Conservation (phyloP, 2,888 invertebrate genomes). For the Exephanes ischioxanthus region DNA sequence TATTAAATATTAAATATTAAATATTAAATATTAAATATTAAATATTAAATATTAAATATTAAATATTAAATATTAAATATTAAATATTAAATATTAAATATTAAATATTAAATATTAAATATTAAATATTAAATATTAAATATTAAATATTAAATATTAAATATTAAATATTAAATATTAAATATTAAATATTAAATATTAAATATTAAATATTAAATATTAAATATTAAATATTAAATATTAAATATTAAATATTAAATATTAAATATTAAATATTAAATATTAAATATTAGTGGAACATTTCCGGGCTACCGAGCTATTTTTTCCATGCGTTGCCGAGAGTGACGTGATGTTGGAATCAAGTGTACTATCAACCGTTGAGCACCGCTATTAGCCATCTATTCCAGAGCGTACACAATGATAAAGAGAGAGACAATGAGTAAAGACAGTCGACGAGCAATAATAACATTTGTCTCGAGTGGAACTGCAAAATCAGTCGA, state of each 20-base stretch:
- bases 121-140: not conserved
- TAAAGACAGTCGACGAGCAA: conserved; percentile 51
- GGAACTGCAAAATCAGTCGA: conserved; percentile 56
- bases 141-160: not conserved
- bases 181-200: not conserved
- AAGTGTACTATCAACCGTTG: conserved; percentile 44
- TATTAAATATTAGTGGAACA: not conserved
- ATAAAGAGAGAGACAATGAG: conserved; percentile 20
- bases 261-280: not conserved
- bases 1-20: too few relatives aligned
- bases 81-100: not conserved
- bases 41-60: not conserved
- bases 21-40: not conserved
- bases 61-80: not conserved
- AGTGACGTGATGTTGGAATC: conserved; percentile 3
- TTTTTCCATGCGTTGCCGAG: not conserved
- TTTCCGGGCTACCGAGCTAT: not conserved
- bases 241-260: not conserved
- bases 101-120: not conserved
- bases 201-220: not conserved
- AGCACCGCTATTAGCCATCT: conserved; percentile 67
- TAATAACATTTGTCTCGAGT: conserved; percentile 64
- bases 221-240: not conserved
- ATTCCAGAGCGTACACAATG: conserved; percentile 30
- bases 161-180: not conserved